Base-by-base conservation (phyloP, 2,888 invertebrate species). In the Dexiosoma caninum region DNA sequence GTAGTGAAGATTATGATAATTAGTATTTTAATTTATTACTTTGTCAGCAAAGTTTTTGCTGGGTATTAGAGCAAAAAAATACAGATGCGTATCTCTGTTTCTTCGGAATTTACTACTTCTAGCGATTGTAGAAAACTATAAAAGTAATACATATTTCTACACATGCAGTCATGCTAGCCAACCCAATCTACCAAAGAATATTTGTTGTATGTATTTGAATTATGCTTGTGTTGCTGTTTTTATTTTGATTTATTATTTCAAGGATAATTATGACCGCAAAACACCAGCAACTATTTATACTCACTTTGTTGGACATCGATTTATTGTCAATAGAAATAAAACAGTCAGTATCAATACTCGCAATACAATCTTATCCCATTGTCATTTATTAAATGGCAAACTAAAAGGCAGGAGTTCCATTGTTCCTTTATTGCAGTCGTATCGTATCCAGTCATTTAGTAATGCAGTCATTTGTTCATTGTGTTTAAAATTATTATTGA, bases 161-260 rank as follows among this genome's bases (percentile, higher is more conserved):
- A n/a, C n/a, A n/a, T n/a, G n/a, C n/a, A n/a, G n/a, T n/a, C n/a
- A n/a, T n/a, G n/a, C n/a, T n/a, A n/a, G n/a, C n/a, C n/a, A n/a
- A n/a, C 8, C 1, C 23, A 57, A 9, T n/a, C 44, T 14, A 40
- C 12, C 10, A 27, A 21, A 16, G 23, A 35, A 23, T 30, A 14
- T 30, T 40, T n/a, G 4, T 14, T 23, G 42, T 21, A n/a, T n/a
- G 44, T 46, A 9, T 53, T 46, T 37, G 32, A 75, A 53, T 69
- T 53, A 30, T 77, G 62, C 69, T 53, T 51, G 55, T 14, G n/a
- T 40, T 55, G 60, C 46, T 77, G 64, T 70, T 67, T 49, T 59
- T 16, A 64, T 78, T 78, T 71, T 78, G 77, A 78, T 78, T 78
- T 78, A 78, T 78, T 71, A 71, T 78, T 78, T 42, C 35, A 71